These are phyloP conservation scores for Entomyzon cyanotis DNA, from an alignment of 2,113 vertebrate genomes.

Conservation along the genomic window DNA sequence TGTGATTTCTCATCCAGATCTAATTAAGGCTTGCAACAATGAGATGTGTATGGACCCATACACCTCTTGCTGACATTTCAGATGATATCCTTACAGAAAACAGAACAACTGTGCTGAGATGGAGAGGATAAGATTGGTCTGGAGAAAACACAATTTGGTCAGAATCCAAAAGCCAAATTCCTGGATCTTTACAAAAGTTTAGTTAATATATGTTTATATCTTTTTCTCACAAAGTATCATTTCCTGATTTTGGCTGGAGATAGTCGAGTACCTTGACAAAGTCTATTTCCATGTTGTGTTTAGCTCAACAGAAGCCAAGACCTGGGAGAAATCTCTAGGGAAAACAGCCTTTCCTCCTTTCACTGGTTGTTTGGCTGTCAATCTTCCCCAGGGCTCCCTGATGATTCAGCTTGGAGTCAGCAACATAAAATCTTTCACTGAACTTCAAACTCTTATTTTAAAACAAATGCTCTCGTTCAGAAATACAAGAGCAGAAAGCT, in stretches of 20 bases:
- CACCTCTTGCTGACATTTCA: background rate
- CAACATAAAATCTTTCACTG: background rate
- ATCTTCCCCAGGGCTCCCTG: background rate
- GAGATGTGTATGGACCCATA: background rate
- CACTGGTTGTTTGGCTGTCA: background rate
- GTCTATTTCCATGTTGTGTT: background rate
- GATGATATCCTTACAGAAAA: background rate
- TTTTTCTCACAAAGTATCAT: background rate
- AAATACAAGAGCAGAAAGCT: background rate
- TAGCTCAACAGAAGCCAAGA: background rate
- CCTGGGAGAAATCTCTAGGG: background rate
- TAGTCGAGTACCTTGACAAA: background rate
- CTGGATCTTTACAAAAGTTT: background rate
- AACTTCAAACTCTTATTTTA: background rate
- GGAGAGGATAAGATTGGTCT: background rate
- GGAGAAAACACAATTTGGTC: background rate
- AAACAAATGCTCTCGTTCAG: background rate
- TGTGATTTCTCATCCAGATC: background rate
- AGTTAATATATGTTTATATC: background rate
- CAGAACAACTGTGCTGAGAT: background rate
- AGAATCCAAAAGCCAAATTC: background rate
- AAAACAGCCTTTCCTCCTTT: background rate
- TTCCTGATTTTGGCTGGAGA: background rate
- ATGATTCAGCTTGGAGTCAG: background rate
- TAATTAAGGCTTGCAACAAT: background rate